A percentile compares a stretch with the other conserved stretches of the same genome.
These are phyloP conservation scores for Leontocebus nigricollis DNA, from an alignment of 2,797 vertebrate species.

Conservation along the genomic window DNA sequence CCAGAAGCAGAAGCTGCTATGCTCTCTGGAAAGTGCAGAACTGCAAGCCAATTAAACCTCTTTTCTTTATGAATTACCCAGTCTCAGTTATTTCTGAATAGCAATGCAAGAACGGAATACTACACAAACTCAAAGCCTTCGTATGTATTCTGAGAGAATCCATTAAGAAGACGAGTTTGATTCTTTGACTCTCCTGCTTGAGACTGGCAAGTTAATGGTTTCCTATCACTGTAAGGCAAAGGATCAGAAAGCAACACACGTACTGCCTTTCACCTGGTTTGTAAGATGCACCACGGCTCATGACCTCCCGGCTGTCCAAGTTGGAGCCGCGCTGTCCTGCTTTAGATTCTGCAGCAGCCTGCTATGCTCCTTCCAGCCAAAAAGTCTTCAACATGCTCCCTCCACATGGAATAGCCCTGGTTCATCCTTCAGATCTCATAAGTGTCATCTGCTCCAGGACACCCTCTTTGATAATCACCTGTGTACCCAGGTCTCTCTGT, in stretches of 20 bases:
- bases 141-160: neutral
- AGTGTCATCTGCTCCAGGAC: neutral
- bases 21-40: neutral
- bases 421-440: neutral
- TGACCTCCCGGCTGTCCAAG: neutral
- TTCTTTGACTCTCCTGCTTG: neutral
- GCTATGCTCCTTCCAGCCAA: neutral
- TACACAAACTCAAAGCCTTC: neutral
- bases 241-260: neutral
- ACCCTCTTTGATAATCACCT: neutral
- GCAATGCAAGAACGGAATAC: neutral
- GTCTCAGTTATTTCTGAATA: neutral
- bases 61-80: neutral
- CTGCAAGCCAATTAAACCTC: neutral
- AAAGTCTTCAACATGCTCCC: neutral
- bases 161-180: neutral
- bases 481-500: neutral
- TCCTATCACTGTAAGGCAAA: neutral
- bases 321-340: neutral
- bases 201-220: neutral
- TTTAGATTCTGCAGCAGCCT: neutral
- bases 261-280: neutral
- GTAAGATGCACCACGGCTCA: rapidly evolving
- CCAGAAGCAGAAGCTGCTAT: too few species aligned
- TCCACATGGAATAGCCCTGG: neutral